Evolutionary conservation across 2,888 invertebrate genomes (phyloP).

Genomic region (Drosophila kuntzei): DNA sequence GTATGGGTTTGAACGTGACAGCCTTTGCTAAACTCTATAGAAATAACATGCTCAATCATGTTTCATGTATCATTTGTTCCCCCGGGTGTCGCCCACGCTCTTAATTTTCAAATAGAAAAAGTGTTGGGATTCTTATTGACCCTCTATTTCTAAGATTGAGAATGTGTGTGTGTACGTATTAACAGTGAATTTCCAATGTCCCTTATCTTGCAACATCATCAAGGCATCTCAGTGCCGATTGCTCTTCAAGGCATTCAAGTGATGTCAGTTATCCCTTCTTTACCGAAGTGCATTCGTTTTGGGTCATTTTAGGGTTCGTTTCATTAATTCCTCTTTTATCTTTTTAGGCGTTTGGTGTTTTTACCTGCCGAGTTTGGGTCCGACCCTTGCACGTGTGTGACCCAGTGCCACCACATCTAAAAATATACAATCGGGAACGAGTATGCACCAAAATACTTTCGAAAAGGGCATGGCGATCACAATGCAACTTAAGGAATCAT

Average conservation of each 20-base stretch:
- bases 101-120: conserved; percentile 12
- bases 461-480: conserved; percentile 50
- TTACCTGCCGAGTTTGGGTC: conserved; percentile 67
- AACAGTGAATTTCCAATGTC: conserved; percentile 19
- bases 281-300: conserved; percentile 64
- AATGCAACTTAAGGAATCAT: conserved; percentile 50
- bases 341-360: conserved; percentile 52
- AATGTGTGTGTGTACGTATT: conserved; percentile 16
- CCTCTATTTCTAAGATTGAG: conserved; percentile 14
- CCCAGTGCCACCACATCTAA: conserved; percentile 64
- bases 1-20: conserved; percentile 13
- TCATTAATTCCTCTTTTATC: conserved; percentile 67
- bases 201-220: conserved; percentile 61
- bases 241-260: conserved; percentile 46
- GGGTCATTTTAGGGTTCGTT: conserved; percentile 75
- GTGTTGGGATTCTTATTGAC: conserved; percentile 20
- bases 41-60: conserved; percentile 34
- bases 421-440: conserved; percentile 49
- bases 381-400: conserved; percentile 84
- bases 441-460: conserved; percentile 39
- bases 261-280: conserved; percentile 57
- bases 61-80: not conserved
- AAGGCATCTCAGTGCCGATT: conserved; percentile 38
- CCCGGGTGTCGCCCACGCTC: conserved; percentile 4
- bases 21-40: conserved; percentile 16